Conservation (phyloP, 2,113 vertebrate genomes). For the Morone chrysops region DNA sequence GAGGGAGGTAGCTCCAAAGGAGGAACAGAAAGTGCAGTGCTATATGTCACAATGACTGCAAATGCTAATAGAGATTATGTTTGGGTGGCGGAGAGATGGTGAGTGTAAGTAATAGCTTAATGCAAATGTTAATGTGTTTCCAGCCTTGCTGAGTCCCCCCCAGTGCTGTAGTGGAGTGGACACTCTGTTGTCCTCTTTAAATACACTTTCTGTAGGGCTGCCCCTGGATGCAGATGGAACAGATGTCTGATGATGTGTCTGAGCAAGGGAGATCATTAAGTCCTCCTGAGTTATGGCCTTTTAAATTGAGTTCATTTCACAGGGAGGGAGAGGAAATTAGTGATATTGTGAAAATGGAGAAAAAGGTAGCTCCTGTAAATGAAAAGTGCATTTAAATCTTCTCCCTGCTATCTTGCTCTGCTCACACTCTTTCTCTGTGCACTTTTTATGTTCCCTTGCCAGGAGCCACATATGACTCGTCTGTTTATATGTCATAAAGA, state of each 20-base stretch:
- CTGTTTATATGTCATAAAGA: constrained; percentile 10
- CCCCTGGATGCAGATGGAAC: constrained; percentile 15
- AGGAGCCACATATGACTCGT: neutral
- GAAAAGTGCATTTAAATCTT: constrained; percentile 20
- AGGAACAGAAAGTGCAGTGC: constrained; percentile 35
- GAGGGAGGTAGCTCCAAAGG: constrained; percentile 19
- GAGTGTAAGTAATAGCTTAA: constrained; percentile 17
- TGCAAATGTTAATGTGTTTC: constrained; percentile 38
- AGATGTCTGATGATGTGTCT: constrained; percentile 8
- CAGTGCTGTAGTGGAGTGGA: neutral
- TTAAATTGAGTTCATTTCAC: constrained; percentile 29
- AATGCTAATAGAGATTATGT: constrained; percentile 37
- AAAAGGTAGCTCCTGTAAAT: neutral
- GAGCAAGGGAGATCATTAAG: constrained; percentile 13
- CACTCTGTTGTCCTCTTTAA: neutral
- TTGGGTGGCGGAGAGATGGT: neutral
- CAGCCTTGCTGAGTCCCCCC: neutral
- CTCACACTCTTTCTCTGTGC: neutral
- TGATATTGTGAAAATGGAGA: constrained; percentile 16
- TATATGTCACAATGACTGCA: constrained; percentile 13
- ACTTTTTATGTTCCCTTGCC: constrained; percentile 19
- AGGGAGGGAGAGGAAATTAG: constrained; percentile 12
- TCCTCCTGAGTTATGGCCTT: constrained; percentile 14
- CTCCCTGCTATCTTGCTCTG: neutral
- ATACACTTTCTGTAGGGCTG: neutral